A percentile compares a stretch with the other conserved stretches of the same genome.
phyloP scores from a whole-genome alignment of 2,113 vertebrate species.

The Seriola dumerili region DNA sequence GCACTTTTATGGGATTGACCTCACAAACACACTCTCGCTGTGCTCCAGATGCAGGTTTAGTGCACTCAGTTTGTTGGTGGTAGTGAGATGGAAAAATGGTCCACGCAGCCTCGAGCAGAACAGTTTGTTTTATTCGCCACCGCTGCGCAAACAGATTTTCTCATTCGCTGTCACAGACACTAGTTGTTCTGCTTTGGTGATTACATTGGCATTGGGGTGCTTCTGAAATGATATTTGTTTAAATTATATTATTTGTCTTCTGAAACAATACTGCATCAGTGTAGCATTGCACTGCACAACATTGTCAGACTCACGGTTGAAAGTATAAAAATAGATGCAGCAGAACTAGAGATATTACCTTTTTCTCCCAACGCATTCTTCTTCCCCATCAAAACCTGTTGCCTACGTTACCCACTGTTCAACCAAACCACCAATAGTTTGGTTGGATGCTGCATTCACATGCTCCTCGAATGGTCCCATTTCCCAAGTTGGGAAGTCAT shows the following conservation, averaged over 20 bases:
- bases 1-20: slow-evolving; percentile 77
- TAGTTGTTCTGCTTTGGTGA: slow-evolving; percentile 19
- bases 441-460: too few species aligned
- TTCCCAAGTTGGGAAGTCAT: too few species aligned
- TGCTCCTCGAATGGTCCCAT: too few species aligned
- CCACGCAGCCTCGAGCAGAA: slow-evolving; percentile 45
- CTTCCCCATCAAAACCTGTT: too few species aligned
- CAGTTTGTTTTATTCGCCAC: slow-evolving; percentile 51
- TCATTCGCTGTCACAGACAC: slow-evolving; percentile 19
- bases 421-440: too few species aligned
- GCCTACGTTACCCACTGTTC: too few species aligned
- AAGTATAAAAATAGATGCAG: too few species aligned
- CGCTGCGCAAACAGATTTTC: slow-evolving; percentile 47
- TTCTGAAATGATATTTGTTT: slow-evolving; percentile 4
- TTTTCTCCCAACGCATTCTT: too few species aligned
- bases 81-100: slow-evolving; percentile 69
- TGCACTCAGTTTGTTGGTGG: slow-evolving; percentile 64
- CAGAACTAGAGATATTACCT: too few species aligned
- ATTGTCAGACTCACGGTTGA: neutral
- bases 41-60: slow-evolving; percentile 66
- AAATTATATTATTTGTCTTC: neutral
- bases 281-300: neutral
- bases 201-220: slow-evolving; percentile 13
- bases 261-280: neutral
- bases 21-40: slow-evolving; percentile 76